Evolutionary conservation across 2,113 vertebrate species (phyloP).

Genomic region (Sander vitreus): DNA sequence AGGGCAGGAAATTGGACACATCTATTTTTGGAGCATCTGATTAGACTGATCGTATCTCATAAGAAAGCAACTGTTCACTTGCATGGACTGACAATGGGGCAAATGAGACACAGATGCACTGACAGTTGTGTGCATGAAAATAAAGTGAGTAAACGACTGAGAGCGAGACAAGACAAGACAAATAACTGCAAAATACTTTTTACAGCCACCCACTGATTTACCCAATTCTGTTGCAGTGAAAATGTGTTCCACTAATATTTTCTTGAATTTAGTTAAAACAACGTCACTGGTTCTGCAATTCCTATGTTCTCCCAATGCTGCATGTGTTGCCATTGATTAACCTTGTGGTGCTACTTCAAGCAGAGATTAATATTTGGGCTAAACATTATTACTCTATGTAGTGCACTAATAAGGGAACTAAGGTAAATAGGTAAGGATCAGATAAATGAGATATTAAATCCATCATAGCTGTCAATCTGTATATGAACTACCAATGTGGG

Average conservation of each 20-base stretch:
- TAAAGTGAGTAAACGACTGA: constrained; percentile 4
- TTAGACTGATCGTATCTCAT: constrained; percentile 59
- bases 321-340: constrained; percentile 13
- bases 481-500: not conserved
- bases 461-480: constrained; percentile 12
- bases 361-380: not conserved
- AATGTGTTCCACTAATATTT: not conserved
- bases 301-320: not conserved
- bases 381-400: constrained; percentile 3
- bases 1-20: constrained; percentile 67
- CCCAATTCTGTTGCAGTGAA: not conserved
- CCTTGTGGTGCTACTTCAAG: constrained; percentile 1
- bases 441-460: constrained; percentile 2
- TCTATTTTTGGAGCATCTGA: constrained; percentile 65
- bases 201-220: not conserved
- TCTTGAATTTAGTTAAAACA: not conserved
- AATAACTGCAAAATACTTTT: constrained; percentile 5
- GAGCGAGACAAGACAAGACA: not conserved
- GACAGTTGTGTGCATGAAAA: constrained; percentile 2
- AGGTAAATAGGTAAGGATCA: not conserved
- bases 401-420: not conserved
- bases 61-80: constrained; percentile 43
- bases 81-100: constrained; percentile 4
- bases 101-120: constrained; percentile 40
- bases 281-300: not conserved